phyloP scores from a whole-genome alignment of 2,888 invertebrate genomes.

The Tortricodes alternella region DNA sequence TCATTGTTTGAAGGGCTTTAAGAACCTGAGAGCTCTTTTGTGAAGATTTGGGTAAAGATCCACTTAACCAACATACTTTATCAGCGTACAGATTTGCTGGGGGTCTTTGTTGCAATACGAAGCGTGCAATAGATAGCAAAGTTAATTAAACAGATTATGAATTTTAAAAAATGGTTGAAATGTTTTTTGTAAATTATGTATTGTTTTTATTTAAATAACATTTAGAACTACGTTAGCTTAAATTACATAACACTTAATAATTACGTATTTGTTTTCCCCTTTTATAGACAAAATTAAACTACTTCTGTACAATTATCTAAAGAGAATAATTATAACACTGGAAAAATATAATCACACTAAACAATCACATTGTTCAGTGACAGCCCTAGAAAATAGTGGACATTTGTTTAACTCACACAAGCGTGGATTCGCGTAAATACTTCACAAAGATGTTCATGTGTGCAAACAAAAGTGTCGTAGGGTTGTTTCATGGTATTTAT shows the following conservation, averaged over 20 bases:
- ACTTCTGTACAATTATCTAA: constrained; percentile 21
- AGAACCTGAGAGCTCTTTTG: constrained; percentile 15
- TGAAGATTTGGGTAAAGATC: constrained; percentile 7
- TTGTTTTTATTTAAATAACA: constrained; percentile 8
- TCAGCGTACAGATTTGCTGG: not conserved
- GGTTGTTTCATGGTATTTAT: too few relatives aligned
- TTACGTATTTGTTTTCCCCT: constrained; percentile 81
- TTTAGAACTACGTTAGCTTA: constrained; percentile 33
- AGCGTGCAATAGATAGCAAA: too few relatives aligned
- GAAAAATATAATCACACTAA: constrained; percentile 18
- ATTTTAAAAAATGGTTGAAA: too few relatives aligned
- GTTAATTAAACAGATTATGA: too few relatives aligned
- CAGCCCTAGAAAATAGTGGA: not conserved
- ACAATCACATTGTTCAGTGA: constrained; percentile 10
- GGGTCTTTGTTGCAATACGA: too few relatives aligned
- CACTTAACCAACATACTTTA: constrained; percentile 12
- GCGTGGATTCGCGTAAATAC: not conserved
- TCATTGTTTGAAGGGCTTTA: constrained; percentile 19
- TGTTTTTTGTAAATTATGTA: not conserved
- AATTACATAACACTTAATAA: constrained; percentile 55
- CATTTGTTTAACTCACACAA: not conserved
- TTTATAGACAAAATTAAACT: constrained; percentile 53
- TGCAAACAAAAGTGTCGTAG: not conserved
- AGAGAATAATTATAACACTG: not conserved
- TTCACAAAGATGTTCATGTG: not conserved